Conservation (phyloP, 2,113 vertebrate species). For the Calonectris borealis region DNA sequence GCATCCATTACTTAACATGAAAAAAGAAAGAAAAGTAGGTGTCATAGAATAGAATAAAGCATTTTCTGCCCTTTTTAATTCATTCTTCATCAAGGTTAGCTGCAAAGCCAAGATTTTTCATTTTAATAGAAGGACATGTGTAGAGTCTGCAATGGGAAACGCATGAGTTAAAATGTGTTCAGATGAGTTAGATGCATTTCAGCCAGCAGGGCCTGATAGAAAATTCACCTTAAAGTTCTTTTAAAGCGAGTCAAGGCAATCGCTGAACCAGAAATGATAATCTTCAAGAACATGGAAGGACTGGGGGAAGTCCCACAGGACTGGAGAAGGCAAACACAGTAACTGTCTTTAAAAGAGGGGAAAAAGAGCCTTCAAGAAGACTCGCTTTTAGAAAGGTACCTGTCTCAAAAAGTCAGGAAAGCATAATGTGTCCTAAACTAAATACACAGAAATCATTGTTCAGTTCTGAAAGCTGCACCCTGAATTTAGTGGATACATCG, state of each 20-base stretch:
- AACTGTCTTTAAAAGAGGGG: not conserved
- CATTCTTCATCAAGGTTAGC: not conserved
- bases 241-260: not conserved
- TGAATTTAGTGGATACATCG: not conserved
- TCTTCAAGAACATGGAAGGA: not conserved
- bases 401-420: not conserved
- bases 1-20: not conserved
- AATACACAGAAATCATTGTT: not conserved
- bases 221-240: not conserved
- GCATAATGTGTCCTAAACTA: not conserved
- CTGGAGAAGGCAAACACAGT: not conserved
- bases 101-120: not conserved
- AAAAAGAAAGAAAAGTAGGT: not conserved
- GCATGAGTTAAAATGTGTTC: not conserved
- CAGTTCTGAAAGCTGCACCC: not conserved
- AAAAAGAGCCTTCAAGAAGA: not conserved
- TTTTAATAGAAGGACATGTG: not conserved
- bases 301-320: not conserved
- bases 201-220: not conserved
- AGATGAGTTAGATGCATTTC: not conserved
- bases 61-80: not conserved
- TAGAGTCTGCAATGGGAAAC: not conserved
- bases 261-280: not conserved
- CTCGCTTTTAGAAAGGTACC: not conserved
- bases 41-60: not conserved